These are phyloP conservation scores for Stigmatopora argus DNA, from an alignment of 2,113 vertebrate species.

Conservation along the genomic window DNA sequence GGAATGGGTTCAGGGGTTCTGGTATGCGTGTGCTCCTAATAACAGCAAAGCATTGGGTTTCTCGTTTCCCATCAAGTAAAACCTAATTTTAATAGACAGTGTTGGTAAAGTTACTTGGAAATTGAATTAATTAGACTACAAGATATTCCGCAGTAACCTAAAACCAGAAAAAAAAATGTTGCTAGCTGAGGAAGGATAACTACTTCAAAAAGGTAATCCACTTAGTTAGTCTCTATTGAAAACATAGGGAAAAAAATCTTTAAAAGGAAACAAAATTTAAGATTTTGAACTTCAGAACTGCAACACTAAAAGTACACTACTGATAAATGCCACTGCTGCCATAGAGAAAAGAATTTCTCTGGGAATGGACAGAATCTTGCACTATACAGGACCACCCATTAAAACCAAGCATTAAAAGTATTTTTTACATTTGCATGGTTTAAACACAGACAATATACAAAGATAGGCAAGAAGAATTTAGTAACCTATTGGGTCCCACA, in stretches of 20 bases:
- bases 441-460: no score
- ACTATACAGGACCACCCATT: no score
- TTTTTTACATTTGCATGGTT: no score
- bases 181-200: not conserved
- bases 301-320: not conserved
- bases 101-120: not conserved
- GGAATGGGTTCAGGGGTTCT: slow-evolving; percentile 49
- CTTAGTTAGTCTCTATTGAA: not conserved
- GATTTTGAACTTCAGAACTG: not conserved
- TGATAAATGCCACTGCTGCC: not conserved
- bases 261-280: not conserved
- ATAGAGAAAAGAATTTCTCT: not conserved
- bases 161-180: not conserved
- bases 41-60: slow-evolving; percentile 50
- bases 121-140: not conserved
- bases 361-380: not conserved
- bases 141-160: not conserved
- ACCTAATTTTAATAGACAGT: slow-evolving; percentile 42
- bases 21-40: slow-evolving; percentile 25
- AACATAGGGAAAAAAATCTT: no score
- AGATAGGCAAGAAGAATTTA: no score
- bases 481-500: no score
- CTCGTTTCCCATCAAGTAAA: slow-evolving; percentile 31
- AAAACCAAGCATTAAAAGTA: no score
- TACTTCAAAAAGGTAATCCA: not conserved